These are phyloP conservation scores for Heliconius ismenius DNA, from an alignment of 2,888 invertebrate species.

Conservation along the genomic window DNA sequence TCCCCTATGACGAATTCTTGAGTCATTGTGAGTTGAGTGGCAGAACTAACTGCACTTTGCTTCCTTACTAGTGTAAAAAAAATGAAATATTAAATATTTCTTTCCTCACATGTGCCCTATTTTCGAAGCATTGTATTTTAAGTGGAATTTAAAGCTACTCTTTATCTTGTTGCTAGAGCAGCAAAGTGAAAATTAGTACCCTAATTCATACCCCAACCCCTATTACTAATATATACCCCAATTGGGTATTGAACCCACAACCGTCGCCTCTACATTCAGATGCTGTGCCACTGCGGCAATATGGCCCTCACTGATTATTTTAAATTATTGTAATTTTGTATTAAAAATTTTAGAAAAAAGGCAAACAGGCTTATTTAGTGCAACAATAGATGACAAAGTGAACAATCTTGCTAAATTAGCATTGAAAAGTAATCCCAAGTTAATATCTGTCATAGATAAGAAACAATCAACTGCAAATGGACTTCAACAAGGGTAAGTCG, in stretches of 20 bases:
- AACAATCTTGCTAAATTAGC: constrained; percentile 93
- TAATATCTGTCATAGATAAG: constrained; percentile 91
- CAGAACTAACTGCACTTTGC: no score
- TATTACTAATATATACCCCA: no score
- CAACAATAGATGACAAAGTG: constrained; percentile 96
- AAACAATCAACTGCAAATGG: constrained; percentile 89
- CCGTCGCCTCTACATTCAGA: not conserved
- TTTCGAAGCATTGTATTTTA: no score
- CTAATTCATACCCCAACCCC: no score
- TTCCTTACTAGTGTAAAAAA: not conserved
- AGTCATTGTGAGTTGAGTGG: not conserved
- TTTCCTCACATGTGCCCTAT: no score
- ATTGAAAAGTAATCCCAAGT: constrained; percentile 92
- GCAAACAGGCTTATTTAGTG: constrained; percentile 98
- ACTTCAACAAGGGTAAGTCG: constrained; percentile 85
- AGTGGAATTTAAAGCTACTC: no score
- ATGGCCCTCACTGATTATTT: not conserved
- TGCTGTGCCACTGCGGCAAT: no score
- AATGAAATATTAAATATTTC: not conserved
- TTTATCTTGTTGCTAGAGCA: no score
- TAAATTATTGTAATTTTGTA: not conserved
- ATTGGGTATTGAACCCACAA: not conserved
- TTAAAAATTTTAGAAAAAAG: constrained; percentile 84
- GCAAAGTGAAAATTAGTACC: no score
- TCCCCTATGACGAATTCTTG: no score